Evolutionary conservation across 2,888 invertebrate species (phyloP), one percentile per base, ranked within the genome.

Genomic region (Phorcus lineatus): DNA sequence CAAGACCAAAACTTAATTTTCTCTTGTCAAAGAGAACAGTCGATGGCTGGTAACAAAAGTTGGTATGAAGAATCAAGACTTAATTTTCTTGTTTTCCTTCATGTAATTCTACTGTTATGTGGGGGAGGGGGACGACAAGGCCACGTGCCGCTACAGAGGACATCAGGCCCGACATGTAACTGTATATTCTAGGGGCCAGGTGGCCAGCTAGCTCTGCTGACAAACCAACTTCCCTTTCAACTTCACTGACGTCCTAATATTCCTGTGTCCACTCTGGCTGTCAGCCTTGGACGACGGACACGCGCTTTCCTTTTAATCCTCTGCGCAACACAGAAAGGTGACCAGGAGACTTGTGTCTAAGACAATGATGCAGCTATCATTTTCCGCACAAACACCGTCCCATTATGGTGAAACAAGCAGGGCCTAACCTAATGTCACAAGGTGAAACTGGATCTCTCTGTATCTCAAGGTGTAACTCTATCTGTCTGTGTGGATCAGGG

Each of bases 141-240:
- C 62, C 62, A 62, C 62, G 62, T 28, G 62, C 28, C 62, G 24
- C 16, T 62, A 24, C 24, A 24, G 24, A 28, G 16, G 62, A 24
- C 24, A n/a, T n/a, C 62, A 62, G n/a, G 28, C 28, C 28, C 24
- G 62, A 62, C 62, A 62, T 62, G 62, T 62, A 62, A 62, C 62
- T 16, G 62, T 62, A 62, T 11, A 62, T 62, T 62, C 62, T 28
- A 13, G 13, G 24, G 16, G 62, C 62, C 62, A 62, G 62, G 62
- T 62, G 62, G 24, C 28, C 62, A 24, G 24, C 62, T n/a, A 62
- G 24, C 24, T 28, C 28, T 62, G 62, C 62, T 62, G 62, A 62
- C 62, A 17, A 24, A 28, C 62, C 62, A 62, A 62, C 62, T 62
- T 62, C 62, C 62, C 62, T 62, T 62, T 62, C 62, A 62, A 62